Percentiles rank a stretch among this genome's conserved stretches.
Conservation (phyloP, 2,888 invertebrate species). For the Lasioglossum calceatum region DNA sequence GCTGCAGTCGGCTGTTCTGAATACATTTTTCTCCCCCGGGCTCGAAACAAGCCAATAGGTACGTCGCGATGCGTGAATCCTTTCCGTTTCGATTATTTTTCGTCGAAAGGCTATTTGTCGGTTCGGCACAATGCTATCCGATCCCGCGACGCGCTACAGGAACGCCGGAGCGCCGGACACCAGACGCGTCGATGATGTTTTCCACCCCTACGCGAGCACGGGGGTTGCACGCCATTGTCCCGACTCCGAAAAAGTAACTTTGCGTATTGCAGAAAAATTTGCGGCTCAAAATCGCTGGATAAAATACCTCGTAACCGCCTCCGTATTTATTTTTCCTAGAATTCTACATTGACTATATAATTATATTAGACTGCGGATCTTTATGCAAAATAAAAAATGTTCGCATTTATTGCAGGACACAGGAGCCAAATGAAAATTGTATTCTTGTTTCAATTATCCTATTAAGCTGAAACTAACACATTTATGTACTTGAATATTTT, state of each 20-base stretch:
- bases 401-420: too few species aligned
- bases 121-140: slow-evolving; percentile 45
- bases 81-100: slow-evolving; percentile 57
- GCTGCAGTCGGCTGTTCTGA: slow-evolving; percentile 28
- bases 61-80: slow-evolving; percentile 63
- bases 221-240: not conserved
- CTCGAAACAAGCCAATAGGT: slow-evolving; percentile 36
- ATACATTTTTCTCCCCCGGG: slow-evolving; percentile 30
- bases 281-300: not conserved
- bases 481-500: too few species aligned
- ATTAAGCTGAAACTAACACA: too few species aligned
- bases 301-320: not conserved
- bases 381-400: too few species aligned
- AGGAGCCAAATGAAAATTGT: too few species aligned
- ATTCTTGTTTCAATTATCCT: too few species aligned
- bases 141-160: slow-evolving; percentile 41
- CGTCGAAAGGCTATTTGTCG: slow-evolving; percentile 56
- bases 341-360: too few species aligned
- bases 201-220: not conserved
- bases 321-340: too few species aligned
- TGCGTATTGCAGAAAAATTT: not conserved
- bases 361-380: too few species aligned
- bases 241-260: not conserved
- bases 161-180: slow-evolving; percentile 32
- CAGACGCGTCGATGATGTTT: slow-evolving; percentile 27